These are phyloP conservation scores for Ridgeia piscesae DNA, from an alignment of 1,140 invertebrate genomes.

Conservation along the genomic window DNA sequence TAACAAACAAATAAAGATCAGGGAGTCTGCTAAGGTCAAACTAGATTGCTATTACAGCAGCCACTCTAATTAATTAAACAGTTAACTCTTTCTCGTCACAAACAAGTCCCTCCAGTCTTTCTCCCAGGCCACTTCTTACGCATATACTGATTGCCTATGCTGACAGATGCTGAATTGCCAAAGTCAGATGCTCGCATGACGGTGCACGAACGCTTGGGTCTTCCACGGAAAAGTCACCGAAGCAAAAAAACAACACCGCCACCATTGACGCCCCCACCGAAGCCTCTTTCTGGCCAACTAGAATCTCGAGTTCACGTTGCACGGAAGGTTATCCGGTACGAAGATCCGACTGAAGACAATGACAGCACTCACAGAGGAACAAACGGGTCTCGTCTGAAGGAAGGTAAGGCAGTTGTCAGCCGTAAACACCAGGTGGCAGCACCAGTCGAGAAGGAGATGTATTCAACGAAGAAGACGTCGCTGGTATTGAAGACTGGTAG, in stretches of 20 bases:
- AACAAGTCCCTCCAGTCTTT: too few species aligned
- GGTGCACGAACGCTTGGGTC: not conserved
- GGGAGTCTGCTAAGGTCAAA: too few species aligned
- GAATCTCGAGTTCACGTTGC: not conserved
- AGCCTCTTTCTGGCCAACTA: not conserved
- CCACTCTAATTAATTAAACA: not conserved
- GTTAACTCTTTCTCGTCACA: not conserved
- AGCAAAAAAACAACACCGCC: not conserved
- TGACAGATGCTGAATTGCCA: not conserved
- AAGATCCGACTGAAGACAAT: not conserved
- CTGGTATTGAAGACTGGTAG: not conserved
- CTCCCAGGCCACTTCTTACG: not conserved
- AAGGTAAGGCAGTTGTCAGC: not conserved
- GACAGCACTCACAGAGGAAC: not conserved
- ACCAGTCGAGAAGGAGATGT: not conserved
- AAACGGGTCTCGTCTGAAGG: not conserved
- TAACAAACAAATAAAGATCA: too few species aligned
- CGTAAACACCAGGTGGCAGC: not conserved
- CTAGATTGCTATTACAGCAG: too few species aligned
- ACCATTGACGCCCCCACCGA: not conserved
- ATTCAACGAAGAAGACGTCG: not conserved
- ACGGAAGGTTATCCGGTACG: not conserved
- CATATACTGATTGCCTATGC: not conserved
- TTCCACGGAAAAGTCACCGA: not conserved
- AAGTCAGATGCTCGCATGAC: not conserved